Evolutionary conservation across 2,113 vertebrate species (phyloP).

Genomic region (Callocephalon fimbriatum): DNA sequence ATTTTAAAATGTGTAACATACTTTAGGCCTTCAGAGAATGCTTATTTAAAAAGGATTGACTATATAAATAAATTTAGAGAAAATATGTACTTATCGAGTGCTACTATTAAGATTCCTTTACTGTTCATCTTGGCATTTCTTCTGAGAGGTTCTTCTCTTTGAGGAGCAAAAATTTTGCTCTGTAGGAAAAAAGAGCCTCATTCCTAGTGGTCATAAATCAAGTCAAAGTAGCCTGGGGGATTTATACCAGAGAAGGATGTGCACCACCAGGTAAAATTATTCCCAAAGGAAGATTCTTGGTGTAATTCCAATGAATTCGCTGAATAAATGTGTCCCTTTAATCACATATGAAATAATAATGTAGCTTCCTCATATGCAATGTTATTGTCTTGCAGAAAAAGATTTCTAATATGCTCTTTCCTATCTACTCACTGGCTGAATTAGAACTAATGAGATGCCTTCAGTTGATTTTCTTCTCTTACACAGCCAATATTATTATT

Average conservation of each 20-base stretch:
- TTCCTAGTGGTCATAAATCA: slow-evolving; percentile 4
- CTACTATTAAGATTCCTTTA: not conserved
- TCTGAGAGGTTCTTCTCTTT: not conserved
- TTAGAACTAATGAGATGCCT: not conserved
- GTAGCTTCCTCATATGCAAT: not conserved
- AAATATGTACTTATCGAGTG: not conserved
- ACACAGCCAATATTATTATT: not conserved
- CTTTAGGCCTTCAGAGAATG: not conserved
- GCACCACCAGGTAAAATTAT: slow-evolving; percentile 3
- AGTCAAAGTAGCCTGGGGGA: not conserved
- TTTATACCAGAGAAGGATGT: slow-evolving; percentile 3
- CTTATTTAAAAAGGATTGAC: not conserved
- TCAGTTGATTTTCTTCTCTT: not conserved
- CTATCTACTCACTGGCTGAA: not conserved
- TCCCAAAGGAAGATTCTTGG: not conserved
- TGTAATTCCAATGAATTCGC: not conserved
- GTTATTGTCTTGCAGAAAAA: not conserved
- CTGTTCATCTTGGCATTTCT: not conserved
- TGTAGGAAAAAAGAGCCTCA: not conserved
- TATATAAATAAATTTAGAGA: not conserved
- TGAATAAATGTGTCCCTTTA: slow-evolving; percentile 25
- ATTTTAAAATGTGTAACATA: not conserved
- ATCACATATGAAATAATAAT: not conserved
- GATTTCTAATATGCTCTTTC: not conserved
- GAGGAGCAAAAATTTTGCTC: not conserved